Percentiles rank a stretch among this genome's conserved stretches.
Conservation (phyloP, 1,140 invertebrate species). For the Copidosoma floridanum region DNA sequence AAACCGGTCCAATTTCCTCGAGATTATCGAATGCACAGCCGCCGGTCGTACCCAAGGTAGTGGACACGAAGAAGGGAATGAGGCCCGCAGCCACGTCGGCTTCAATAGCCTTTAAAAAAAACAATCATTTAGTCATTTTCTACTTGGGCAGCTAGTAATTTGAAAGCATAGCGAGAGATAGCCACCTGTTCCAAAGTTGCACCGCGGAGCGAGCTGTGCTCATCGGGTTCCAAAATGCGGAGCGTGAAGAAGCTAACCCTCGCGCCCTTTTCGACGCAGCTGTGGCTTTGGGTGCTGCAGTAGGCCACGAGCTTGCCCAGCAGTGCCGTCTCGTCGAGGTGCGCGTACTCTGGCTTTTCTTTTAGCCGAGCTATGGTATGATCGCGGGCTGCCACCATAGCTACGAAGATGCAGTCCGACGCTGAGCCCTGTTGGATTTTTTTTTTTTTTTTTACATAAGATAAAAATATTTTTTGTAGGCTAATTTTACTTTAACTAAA, state of each 20-base stretch:
- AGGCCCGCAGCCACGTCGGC: constrained; percentile 78
- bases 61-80: constrained; percentile 83
- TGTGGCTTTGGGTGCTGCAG: constrained; percentile 81
- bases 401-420: constrained; percentile 84
- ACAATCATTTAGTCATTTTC: neutral
- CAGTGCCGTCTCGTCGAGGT: constrained; percentile 73
- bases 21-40: constrained; percentile 82
- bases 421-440: constrained; percentile 78
- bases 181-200: constrained; percentile 68
- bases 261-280: constrained; percentile 91
- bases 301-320: constrained; percentile 84
- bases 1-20: constrained; percentile 77
- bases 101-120: constrained; percentile 61
- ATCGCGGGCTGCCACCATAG: constrained; percentile 75
- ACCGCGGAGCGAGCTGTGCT: constrained; percentile 75
- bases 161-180: neutral
- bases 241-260: constrained; percentile 89
- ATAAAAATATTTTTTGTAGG: too few relatives aligned
- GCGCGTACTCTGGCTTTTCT: constrained; percentile 56
- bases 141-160: neutral
- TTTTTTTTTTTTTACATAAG: too few relatives aligned
- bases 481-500: too few relatives aligned
- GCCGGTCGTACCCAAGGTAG: constrained; percentile 77
- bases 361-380: constrained; percentile 75
- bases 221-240: constrained; percentile 83